Evolutionary conservation across 2,888 invertebrate genomes (phyloP).

Genomic region (Willowsia nigromaculata): DNA sequence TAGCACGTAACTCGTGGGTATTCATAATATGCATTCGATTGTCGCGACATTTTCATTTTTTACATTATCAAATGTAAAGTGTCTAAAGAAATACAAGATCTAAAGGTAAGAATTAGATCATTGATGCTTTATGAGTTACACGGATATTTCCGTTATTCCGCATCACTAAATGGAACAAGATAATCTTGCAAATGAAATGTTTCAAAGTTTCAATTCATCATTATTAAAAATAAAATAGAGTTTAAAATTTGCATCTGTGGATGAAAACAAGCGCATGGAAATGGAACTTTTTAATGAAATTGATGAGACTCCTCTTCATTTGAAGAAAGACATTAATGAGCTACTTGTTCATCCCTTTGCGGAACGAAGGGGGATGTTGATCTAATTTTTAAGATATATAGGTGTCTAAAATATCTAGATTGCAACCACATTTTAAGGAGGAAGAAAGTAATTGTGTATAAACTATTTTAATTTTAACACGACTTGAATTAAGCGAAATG

Average conservation of each 20-base stretch:
- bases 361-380: neutral
- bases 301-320: neutral
- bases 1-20: no score
- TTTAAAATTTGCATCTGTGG: neutral
- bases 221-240: no score
- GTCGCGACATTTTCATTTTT: neutral
- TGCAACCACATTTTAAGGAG: neutral
- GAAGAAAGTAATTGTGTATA: neutral
- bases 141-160: neutral
- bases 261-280: neutral
- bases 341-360: neutral
- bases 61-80: neutral
- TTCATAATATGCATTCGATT: neutral
- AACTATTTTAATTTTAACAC: neutral
- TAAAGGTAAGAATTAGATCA: neutral
- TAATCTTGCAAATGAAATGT: no score
- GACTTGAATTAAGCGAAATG: neutral
- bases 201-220: no score
- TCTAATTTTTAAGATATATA: neutral
- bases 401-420: neutral
- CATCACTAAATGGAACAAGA: neutral
- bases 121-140: neutral
- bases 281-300: neutral
- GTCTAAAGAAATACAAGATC: neutral
- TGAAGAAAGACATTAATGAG: slow-evolving; percentile 13